Evolutionary conservation across 2,888 invertebrate species (phyloP).

Genomic region (Escarpia spicata): DNA sequence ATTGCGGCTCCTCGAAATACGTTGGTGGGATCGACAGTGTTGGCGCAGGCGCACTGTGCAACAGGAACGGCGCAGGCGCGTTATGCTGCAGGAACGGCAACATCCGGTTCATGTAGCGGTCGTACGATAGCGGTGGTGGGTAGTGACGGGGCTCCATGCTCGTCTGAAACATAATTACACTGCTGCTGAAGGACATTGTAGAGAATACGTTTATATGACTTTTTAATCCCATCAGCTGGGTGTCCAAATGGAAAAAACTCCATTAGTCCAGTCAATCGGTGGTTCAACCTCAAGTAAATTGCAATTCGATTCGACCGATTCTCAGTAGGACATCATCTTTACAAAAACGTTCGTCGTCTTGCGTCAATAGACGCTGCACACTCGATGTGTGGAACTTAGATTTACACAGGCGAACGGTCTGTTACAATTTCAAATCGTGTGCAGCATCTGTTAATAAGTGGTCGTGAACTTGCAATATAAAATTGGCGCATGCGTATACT

Average conservation of each 20-base stretch:
- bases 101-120: slow-evolving; percentile 12
- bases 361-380: too few species aligned
- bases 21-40: not conserved
- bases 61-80: not conserved
- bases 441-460: too few species aligned
- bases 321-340: too few species aligned
- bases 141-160: not conserved
- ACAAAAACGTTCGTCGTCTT: too few species aligned
- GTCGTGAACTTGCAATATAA: too few species aligned
- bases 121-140: not conserved
- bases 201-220: not conserved
- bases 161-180: not conserved
- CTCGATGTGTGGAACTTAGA: too few species aligned
- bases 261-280: not conserved
- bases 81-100: not conserved
- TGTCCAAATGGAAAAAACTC: not conserved
- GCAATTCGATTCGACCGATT: too few species aligned
- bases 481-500: too few species aligned
- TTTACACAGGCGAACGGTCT: too few species aligned
- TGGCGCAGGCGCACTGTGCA: not conserved
- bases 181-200: not conserved
- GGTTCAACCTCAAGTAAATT: too few species aligned
- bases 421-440: too few species aligned
- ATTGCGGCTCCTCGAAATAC: not conserved
- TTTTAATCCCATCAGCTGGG: not conserved